Evolutionary conservation across 2,797 vertebrate genomes (phyloP).

Genomic region (Neopelma chrysocephalum): DNA sequence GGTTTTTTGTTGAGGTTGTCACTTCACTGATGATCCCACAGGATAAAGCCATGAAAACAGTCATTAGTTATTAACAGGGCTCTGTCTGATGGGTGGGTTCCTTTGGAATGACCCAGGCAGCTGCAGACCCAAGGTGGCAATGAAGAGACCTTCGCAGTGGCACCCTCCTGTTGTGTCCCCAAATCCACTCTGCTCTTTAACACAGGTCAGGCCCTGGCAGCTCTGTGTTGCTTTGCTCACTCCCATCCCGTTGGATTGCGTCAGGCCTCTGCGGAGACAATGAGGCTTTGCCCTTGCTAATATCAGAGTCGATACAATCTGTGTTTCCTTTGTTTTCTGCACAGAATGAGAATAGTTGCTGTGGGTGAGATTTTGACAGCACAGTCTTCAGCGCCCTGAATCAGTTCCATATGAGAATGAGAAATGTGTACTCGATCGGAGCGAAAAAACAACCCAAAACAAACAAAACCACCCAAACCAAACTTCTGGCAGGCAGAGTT

Average conservation of each 20-base stretch:
- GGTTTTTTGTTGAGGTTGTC: neutral
- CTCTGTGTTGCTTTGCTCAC: neutral
- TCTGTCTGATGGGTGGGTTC: neutral
- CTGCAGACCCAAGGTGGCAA: neutral
- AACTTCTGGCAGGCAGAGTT: neutral
- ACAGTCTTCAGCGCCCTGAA: neutral
- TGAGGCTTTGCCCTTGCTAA: neutral
- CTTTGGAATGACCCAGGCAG: neutral
- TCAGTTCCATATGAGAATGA: constrained; percentile 3
- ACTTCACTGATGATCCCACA: neutral
- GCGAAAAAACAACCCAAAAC: neutral
- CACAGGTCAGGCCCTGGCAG: neutral
- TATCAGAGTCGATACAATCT: constrained; percentile 16
- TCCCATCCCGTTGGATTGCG: neutral
- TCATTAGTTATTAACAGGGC: neutral
- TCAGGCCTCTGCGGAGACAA: neutral
- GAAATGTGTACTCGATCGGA: neutral
- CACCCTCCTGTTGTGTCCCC: neutral
- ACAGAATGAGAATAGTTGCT: neutral
- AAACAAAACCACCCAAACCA: neutral
- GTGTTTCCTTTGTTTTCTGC: constrained; percentile 12
- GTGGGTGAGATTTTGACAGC: neutral
- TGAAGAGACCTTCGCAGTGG: neutral
- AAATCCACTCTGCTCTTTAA: neutral
- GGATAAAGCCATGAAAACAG: neutral